Conservation (phyloP, 2,888 invertebrate genomes). For the Heliconius ethilla region DNA sequence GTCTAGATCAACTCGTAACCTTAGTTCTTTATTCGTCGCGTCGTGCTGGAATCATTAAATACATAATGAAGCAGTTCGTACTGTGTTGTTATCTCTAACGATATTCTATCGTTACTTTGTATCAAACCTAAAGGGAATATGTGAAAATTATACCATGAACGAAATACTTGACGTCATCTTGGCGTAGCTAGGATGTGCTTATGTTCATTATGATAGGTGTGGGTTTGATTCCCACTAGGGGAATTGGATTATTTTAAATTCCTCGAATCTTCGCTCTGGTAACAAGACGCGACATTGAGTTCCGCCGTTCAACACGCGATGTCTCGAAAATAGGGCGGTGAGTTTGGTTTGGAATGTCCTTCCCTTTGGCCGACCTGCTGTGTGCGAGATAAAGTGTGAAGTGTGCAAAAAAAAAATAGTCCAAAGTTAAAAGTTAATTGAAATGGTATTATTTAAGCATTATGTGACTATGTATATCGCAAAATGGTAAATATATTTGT, state of each 20-base stretch:
- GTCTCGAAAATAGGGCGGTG: not conserved
- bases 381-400: no score
- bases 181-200: not conserved
- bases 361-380: no score
- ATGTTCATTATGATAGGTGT: not conserved
- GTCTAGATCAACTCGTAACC: no score
- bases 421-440: no score
- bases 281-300: not conserved
- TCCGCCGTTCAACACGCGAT: not conserved
- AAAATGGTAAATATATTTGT: no score
- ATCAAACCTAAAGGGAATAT: constrained; percentile 7
- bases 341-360: not conserved
- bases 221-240: not conserved
- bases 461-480: no score
- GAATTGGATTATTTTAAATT: not conserved
- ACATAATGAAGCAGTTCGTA: not conserved
- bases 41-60: no score
- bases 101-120: constrained; percentile 23
- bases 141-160: constrained; percentile 12
- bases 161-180: not conserved
- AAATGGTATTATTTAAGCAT: no score
- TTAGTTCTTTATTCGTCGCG: no score
- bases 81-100: constrained; percentile 32
- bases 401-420: no score
- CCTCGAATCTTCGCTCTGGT: not conserved